Base-by-base conservation (phyloP, 2,888 invertebrate species). In the Heliconius charithonia region DNA sequence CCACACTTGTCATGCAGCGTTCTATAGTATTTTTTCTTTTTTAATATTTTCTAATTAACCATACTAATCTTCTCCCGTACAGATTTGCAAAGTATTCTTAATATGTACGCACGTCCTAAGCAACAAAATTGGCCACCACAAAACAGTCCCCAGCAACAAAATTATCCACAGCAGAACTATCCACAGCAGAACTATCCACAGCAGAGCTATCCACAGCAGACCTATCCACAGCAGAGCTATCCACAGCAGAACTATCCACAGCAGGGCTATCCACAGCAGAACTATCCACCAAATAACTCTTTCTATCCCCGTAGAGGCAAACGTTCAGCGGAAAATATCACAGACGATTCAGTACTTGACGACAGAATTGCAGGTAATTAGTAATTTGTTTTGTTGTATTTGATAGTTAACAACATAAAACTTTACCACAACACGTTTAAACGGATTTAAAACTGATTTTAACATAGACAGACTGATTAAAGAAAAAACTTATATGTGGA, bases 361-460 rank as follows among this genome's bases (percentile, higher is more conserved):
- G 83, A 85, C 73, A 88, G 89, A 82, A 89, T 90, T 79, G 84
- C 88, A 84, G 89, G 89, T 89, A 85, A 83, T n/a, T 51, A 71
- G 12, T 32, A n/a, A 51, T 51, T 51, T 51, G 19, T 13, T 13
- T 45, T 45, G 4, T 41, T 41, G 2, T 41, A 41, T 41, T 41
- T 41, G 7, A 32, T 32, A 32, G 32, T 32, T 32, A 32, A 32
- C 6, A 32, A 32, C 29, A 29, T 29, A 29, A 29, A 29, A 37
- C 9, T 37, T 32, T 32, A 32, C 9, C 32, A 9, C 32, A 32
- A 6, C 32, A 9, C 9, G 9, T 32, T 32, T 32, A 32, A 32
- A 32, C 32, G 32, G 7, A 32, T 32, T 32, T 32, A 32, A 32
- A 32, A 6, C 9, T 32, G 32, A 32, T 32, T 32, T 32, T 32